Evolutionary conservation across 2,797 vertebrate genomes (phyloP).

Genomic region (Catamblyrhynchus diadema): DNA sequence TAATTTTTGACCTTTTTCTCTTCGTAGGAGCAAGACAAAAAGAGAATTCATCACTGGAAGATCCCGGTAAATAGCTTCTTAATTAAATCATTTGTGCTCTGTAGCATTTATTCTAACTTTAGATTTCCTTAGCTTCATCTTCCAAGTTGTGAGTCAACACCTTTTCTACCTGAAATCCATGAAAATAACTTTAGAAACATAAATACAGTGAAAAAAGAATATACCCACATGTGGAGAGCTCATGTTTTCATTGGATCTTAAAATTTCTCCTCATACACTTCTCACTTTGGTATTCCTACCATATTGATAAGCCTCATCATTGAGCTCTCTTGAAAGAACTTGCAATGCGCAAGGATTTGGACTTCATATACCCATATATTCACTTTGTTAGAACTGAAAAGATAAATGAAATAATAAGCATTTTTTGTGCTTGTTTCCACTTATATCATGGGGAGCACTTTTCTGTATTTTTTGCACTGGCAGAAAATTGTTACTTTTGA

Average conservation of each 20-base stretch:
- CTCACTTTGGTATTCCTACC: background rate
- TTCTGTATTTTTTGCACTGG: background rate
- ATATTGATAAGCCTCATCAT: background rate
- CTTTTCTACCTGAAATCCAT: background rate
- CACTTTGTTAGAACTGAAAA: background rate
- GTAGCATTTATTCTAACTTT: background rate
- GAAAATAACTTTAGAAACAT: background rate
- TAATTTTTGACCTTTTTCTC: slow-evolving; percentile 24
- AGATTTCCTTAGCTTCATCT: background rate
- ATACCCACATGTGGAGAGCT: background rate
- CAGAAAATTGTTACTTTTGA: background rate
- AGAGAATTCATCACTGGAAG: slow-evolving; percentile 63
- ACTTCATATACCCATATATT: background rate
- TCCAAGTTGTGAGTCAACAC: background rate
- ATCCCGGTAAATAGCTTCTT: slow-evolving; percentile 70
- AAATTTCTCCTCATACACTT: background rate
- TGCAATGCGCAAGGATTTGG: background rate
- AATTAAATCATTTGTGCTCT: slow-evolving; percentile 12
- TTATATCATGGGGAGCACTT: background rate
- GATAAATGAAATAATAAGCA: background rate
- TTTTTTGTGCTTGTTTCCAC: background rate
- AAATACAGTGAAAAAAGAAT: background rate
- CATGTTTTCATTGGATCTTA: background rate
- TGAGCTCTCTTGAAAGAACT: background rate
- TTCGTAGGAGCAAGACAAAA: slow-evolving; percentile 66